A percentile compares a stretch with the other conserved stretches of the same genome.
phyloP scores from a whole-genome alignment of 2,113 vertebrate species.

The Cinclus cinclus region DNA sequence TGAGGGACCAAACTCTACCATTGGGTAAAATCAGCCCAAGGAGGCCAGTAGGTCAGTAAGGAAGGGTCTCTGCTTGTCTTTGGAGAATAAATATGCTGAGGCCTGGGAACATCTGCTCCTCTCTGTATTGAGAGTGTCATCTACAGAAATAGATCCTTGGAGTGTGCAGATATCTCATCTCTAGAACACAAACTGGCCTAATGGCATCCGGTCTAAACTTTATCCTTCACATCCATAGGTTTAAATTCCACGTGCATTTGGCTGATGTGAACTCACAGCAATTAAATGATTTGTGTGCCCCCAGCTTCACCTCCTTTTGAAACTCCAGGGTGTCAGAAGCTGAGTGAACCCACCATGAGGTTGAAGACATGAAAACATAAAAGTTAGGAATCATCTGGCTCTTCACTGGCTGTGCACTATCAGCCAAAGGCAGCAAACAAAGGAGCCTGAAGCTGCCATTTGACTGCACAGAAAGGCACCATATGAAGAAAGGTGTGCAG shows the following conservation, averaged over 20 bases:
- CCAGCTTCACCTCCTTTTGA: background rate
- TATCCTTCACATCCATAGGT: background rate
- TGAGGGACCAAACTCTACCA: background rate
- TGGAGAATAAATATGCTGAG: background rate
- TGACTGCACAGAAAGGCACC: background rate
- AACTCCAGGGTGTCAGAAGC: background rate
- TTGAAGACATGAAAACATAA: background rate
- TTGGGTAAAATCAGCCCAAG: conserved; percentile 25
- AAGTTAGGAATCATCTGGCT: background rate
- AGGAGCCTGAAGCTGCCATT: background rate
- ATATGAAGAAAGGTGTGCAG: background rate
- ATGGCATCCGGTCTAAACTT: accelerated
- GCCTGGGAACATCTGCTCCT: conserved; percentile 9
- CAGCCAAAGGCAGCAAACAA: background rate
- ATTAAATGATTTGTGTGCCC: background rate
- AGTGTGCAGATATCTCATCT: background rate
- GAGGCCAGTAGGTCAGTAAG: background rate
- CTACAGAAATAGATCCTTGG: background rate
- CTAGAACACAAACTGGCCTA: background rate
- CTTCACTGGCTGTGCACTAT: background rate
- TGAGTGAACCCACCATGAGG: background rate
- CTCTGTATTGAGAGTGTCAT: background rate
- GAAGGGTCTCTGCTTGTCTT: background rate
- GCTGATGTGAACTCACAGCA: background rate
- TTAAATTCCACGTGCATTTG: background rate